Conservation (phyloP, 2,113 vertebrate species). For the Symphodus melops region DNA sequence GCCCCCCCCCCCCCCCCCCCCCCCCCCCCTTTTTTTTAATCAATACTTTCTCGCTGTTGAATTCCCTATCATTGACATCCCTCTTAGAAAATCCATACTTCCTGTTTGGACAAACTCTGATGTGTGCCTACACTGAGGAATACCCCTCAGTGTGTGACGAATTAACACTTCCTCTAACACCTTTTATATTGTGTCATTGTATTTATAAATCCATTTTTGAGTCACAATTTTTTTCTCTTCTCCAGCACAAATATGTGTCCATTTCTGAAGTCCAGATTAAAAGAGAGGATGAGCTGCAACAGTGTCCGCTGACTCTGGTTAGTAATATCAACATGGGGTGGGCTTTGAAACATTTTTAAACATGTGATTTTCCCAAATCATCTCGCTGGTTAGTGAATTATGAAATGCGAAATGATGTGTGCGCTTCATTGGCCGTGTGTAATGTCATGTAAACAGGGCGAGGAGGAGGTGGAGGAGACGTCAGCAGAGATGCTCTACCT, state of each 20-base stretch:
- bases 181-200: background rate
- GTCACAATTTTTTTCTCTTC: background rate
- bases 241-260: constrained; percentile 96
- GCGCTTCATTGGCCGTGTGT: background rate
- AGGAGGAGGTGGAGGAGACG: constrained; percentile 93
- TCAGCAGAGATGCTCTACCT: constrained; percentile 91
- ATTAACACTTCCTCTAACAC: constrained; percentile 12
- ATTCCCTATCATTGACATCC: constrained; percentile 10
- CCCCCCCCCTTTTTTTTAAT: constrained; percentile 22
- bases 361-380: background rate
- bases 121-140: constrained; percentile 8
- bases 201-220: no score
- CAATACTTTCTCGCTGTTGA: constrained; percentile 24
- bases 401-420: no score
- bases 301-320: constrained; percentile 95
- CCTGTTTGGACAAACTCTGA: constrained; percentile 6
- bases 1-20: no score
- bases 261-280: constrained; percentile 96
- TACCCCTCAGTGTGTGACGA: constrained; percentile 8
- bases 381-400: no score
- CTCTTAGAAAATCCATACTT: constrained; percentile 44
- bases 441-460: constrained; percentile 85
- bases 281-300: constrained; percentile 92
- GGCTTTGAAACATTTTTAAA: no score
- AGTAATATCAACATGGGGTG: constrained; percentile 58